Base-by-base conservation (phyloP, 2,888 invertebrate species). In the Schizaphis graminum region DNA sequence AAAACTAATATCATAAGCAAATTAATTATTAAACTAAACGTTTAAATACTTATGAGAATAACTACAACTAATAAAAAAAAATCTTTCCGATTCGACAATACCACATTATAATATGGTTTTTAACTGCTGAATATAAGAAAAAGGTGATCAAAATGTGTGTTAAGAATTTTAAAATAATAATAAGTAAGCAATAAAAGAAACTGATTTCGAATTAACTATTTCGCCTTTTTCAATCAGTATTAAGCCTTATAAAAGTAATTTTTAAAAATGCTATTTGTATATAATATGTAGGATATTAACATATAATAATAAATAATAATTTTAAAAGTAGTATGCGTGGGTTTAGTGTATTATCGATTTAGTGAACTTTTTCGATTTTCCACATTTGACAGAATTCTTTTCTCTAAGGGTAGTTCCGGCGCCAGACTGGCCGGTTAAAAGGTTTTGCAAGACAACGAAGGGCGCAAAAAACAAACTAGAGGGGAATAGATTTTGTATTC, bases 381-480 rank as follows among this genome's bases (percentile, higher is more conserved):
- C 47, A 35, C 89, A 57, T 93, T 85, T 61, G 35, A 16, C 47
- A 28, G n/a, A 67, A 28, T 86, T 67, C 28, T 67, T 28, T 94
- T 53, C 86, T 87, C 49, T 3, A 44, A 67, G 90, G 47, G 84
- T 85, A 91, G 53, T 94, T 86, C 49, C 61, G 94, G 94, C 94
- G 94, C 94, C 94, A 90, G 94, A 87, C 93, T 90, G 93, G 84
- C 57, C 93, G 90, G 93, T 90, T 93, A 86, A 94, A 94, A 91
- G 94, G 94, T 94, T 94, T 94, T 87, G 41, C 93, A 61, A 93
- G 57, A 90, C 92, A 89, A 57, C 56, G 47, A 11, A 87, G 94
- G 86, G 90, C 41, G 94, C 47, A 91, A 94, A 89, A 67, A 24
- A 89, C n/a, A 85, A 57, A 11, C 47, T 47, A 41, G 26, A 91